A percentile compares a stretch with the other conserved stretches of the same genome.
These are phyloP conservation scores for Spodoptera frugiperda DNA, from an alignment of 1,140 invertebrate species.

Conservation along the genomic window DNA sequence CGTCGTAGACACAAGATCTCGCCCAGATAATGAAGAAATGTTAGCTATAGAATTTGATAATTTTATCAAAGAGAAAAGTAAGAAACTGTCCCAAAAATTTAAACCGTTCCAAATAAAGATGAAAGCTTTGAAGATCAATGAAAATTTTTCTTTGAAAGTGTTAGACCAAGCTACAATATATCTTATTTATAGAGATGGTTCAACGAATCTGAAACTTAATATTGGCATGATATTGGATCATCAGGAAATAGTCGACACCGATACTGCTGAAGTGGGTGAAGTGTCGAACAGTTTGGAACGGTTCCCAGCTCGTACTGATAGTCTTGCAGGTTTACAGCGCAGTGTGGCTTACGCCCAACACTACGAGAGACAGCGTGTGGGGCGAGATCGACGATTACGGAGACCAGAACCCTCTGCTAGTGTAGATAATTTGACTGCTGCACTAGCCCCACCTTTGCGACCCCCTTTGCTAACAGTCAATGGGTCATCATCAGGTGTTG, in stretches of 20 bases:
- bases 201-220: conserved; percentile 75
- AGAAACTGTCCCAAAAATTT: conserved; percentile 75
- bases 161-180: conserved; percentile 79
- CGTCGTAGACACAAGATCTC: conserved; percentile 57
- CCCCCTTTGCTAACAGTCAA: conserved; percentile 58
- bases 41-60: conserved; percentile 81
- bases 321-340: conserved; percentile 69
- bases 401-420: conserved; percentile 59
- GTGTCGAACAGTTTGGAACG: conserved; percentile 73
- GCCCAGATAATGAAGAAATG: conserved; percentile 79
- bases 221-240: conserved; percentile 81
- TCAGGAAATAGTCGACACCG: conserved; percentile 79
- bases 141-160: conserved; percentile 78
- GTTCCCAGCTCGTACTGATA: conserved; percentile 74
- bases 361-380: conserved; percentile 59
- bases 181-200: conserved; percentile 75
- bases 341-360: conserved; percentile 69
- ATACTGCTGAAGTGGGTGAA: conserved; percentile 75
- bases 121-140: conserved; percentile 82
- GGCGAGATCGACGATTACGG: conserved; percentile 64
- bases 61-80: conserved; percentile 79
- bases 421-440: conserved; percentile 62
- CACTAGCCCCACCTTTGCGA: conserved; percentile 61
- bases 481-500: conserved; percentile 41
- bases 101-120: conserved; percentile 81